phyloP scores from a whole-genome alignment of 2,113 vertebrate genomes.

The Oreotrochilus melanogaster region DNA sequence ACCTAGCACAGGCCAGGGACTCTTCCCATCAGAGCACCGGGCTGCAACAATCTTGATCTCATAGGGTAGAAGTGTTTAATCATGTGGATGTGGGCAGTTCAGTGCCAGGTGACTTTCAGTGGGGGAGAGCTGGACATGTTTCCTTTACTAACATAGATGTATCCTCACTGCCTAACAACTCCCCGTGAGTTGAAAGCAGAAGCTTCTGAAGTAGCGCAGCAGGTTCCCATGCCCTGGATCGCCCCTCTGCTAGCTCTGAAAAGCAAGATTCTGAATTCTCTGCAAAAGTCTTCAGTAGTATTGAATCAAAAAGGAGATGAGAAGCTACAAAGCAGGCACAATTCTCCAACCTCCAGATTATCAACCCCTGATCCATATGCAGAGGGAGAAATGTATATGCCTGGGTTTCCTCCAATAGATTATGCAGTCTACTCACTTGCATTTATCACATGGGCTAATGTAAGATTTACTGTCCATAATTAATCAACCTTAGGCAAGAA shows the following conservation, averaged over 20 bases:
- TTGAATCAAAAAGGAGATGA: not conserved
- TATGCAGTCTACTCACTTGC: not conserved
- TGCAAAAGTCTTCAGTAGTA: not conserved
- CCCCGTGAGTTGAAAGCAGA: not conserved
- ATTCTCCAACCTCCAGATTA: not conserved
- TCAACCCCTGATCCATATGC: not conserved
- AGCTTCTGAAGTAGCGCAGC: conserved; percentile 9
- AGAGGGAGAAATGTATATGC: not conserved
- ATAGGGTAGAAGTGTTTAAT: not conserved
- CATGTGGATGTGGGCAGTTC: not conserved
- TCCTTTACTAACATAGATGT: conserved; percentile 1
- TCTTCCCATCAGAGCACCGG: not conserved
- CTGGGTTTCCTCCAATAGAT: conserved; percentile 26
- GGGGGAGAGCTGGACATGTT: not conserved
- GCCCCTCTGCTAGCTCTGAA: not conserved
- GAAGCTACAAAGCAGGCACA: not conserved
- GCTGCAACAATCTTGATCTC: not conserved
- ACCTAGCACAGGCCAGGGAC: not conserved
- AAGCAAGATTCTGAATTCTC: not conserved
- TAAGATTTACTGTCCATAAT: conserved; percentile 64
- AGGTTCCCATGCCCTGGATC: not conserved
- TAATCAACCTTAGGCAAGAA: conserved; percentile 65
- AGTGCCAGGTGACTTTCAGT: not conserved
- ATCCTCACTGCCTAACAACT: not conserved
- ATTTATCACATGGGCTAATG: conserved; percentile 27